Evolutionary conservation across 2,113 vertebrate genomes (phyloP), one percentile per base, ranked within the genome.

Genomic region (Holacanthus passer): DNA sequence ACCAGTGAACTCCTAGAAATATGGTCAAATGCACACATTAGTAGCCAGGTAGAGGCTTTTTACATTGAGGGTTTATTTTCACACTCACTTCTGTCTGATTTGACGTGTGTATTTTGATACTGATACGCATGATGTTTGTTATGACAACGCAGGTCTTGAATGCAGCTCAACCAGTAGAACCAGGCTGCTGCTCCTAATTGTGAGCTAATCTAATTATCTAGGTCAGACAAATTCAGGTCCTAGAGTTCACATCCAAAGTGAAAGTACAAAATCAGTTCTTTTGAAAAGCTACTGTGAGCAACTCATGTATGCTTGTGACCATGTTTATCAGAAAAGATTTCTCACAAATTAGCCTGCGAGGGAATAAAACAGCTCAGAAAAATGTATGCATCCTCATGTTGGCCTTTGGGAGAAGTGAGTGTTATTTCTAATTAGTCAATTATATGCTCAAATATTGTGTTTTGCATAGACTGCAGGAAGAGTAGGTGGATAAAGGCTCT

Each of bases 91-190:
- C 3, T 20, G 1, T 14, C 27, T 73, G 62, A 63, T 43, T 73
- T 37, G 24, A 48, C 17, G 45, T 20, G 20, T 39, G 10, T 68
- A 31, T 58, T 69, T n/a, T 82, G 3, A 60, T 37, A 11, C 2
- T 50, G 22, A 50, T 35, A 14, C 8, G 19, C 47, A 22, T 24
- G 22, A 41, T 67, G 60, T 74, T 63, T 84, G 64, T 84, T 77
- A 2, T 87, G 67, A 53, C 29, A 83, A 77, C 82, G 80, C 11
- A 2, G 3, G 2, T 13, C 11, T n/a, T 58, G 31, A 80, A 84
- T 73, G 84, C 37, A 73, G 72, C n/a, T 60, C 20, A 39, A 85
- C 84, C 66, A 75, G 85, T 41, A 27, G 7, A 83, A n/a, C 73
- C 60, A 63, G 69, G 5, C 52, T 56, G 47, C 37, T 56, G 32